These are phyloP conservation scores for Hapalemur alaotrensis DNA, from an alignment of 2,797 vertebrate species.

Conservation along the genomic window DNA sequence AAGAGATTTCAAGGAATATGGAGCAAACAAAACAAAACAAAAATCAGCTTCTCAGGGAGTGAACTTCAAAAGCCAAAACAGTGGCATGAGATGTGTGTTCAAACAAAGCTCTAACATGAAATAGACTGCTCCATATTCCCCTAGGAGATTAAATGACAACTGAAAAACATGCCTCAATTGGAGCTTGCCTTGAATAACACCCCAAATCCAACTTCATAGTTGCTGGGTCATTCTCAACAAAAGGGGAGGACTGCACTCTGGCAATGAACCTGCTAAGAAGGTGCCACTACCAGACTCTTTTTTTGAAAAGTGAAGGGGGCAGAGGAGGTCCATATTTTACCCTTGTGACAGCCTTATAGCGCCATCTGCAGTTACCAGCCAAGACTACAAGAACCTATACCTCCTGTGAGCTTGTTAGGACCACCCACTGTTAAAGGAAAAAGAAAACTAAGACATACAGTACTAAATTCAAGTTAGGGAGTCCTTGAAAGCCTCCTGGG, in stretches of 20 bases:
- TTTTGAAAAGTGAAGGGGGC: background rate
- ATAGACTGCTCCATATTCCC: background rate
- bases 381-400: slow-evolving; percentile 3
- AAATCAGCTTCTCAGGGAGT: background rate
- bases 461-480: slow-evolving; percentile 19
- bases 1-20: background rate
- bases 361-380: slow-evolving; percentile 63
- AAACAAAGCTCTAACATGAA: background rate
- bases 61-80: slow-evolving; percentile 15
- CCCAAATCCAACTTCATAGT: background rate
- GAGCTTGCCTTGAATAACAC: background rate
- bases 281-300: background rate
- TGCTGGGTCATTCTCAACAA: background rate
- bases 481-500: background rate
- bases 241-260: background rate
- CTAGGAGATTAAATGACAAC: background rate
- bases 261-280: background rate
- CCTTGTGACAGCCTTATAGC: slow-evolving; percentile 46
- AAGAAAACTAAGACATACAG: slow-evolving; percentile 28
- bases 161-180: background rate
- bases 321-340: background rate
- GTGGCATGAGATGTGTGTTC: background rate
- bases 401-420: background rate
- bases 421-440: background rate
- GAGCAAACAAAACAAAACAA: background rate